These are phyloP conservation scores for Gopherus evgoodei DNA, from an alignment of 2,113 vertebrate genomes.

Conservation along the genomic window DNA sequence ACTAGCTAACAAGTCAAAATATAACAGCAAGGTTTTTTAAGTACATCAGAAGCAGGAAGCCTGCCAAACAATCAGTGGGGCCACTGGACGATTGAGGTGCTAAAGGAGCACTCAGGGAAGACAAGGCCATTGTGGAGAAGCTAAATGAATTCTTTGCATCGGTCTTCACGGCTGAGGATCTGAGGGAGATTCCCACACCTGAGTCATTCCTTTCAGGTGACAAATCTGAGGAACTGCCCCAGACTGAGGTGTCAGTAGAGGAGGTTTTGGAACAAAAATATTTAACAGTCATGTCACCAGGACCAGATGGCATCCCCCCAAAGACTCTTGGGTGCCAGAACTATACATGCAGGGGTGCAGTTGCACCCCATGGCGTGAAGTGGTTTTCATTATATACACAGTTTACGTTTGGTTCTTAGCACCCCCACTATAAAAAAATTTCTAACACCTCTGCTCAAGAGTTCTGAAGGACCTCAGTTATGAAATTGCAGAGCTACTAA, in stretches of 20 bases:
- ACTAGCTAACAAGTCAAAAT: background rate
- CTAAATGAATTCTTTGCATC: background rate
- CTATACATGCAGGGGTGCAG: too few relatives aligned
- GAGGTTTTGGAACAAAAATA: background rate
- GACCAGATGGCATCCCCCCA: background rate
- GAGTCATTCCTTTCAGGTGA: background rate
- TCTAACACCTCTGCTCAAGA: background rate
- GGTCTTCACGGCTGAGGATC: background rate
- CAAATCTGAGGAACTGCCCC: background rate
- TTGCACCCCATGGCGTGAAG: too few relatives aligned
- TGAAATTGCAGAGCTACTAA: background rate
- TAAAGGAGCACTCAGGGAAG: background rate
- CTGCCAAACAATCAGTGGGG: background rate
- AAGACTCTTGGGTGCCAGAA: too few relatives aligned
- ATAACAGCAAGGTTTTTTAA: background rate
- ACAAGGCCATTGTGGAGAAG: background rate
- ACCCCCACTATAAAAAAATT: too few relatives aligned
- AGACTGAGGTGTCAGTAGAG: background rate
- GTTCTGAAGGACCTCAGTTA: background rate
- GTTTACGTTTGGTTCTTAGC: too few relatives aligned
- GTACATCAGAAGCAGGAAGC: background rate
- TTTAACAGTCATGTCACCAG: background rate
- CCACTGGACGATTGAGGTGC: background rate
- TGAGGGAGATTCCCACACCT: background rate
- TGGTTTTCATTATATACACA: too few relatives aligned